Evolutionary conservation across 2,797 vertebrate species (phyloP).

Genomic region (Varecia variegata): DNA sequence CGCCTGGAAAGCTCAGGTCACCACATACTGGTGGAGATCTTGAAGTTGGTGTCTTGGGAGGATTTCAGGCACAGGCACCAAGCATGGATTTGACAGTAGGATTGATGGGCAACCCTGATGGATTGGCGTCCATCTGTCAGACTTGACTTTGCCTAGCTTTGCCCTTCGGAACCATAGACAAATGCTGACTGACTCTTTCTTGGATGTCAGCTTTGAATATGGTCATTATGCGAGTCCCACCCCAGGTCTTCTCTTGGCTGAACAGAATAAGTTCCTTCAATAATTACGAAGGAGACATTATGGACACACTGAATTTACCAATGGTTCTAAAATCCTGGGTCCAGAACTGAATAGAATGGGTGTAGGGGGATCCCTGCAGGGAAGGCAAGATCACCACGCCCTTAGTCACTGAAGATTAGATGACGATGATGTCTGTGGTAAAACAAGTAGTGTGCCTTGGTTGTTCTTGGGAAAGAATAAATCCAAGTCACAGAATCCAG

Average conservation of each 20-base stretch:
- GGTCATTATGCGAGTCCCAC: background rate
- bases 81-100: background rate
- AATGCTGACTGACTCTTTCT: background rate
- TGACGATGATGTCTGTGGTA: background rate
- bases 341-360: background rate
- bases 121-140: background rate
- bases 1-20: too few relatives aligned
- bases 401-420: background rate
- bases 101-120: background rate
- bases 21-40: fast-evolving
- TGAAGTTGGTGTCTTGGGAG: background rate
- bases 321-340: background rate
- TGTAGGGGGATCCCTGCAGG: background rate
- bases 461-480: background rate
- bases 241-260: background rate
- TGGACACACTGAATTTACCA: background rate
- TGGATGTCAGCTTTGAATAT: background rate
- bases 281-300: background rate
- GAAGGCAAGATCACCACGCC: background rate
- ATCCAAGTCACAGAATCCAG: too few relatives aligned
- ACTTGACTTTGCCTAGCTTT: background rate
- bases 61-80: background rate
- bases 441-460: background rate
- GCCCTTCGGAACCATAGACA: background rate
- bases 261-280: background rate